These are phyloP conservation scores for Pyrrhia umbra DNA, from an alignment of 2,888 invertebrate genomes.

Conservation along the genomic window DNA sequence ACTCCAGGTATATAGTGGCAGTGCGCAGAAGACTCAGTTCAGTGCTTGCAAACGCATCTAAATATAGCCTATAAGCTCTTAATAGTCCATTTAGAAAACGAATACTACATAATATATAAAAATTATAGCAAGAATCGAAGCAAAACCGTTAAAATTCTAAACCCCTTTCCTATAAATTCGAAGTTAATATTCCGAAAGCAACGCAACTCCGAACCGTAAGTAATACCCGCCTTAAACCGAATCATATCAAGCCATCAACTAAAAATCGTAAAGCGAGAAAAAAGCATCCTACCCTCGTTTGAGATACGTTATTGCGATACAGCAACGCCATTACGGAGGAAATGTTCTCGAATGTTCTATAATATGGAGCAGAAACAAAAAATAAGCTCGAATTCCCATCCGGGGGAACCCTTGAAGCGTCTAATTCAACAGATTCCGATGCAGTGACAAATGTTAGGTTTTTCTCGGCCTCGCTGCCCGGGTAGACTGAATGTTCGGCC, in stretches of 20 bases:
- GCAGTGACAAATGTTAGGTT: constrained; percentile 89
- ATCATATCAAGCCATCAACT: constrained; percentile 55
- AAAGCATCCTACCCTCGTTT: constrained; percentile 57
- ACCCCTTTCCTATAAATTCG: constrained; percentile 34
- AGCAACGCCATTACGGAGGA: constrained; percentile 63
- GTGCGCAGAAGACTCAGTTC: too few species aligned
- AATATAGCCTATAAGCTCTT: neutral
- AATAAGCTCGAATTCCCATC: constrained; percentile 78
- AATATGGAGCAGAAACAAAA: constrained; percentile 76
- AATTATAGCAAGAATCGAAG: constrained; percentile 10
- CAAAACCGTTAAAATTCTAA: constrained; percentile 21
- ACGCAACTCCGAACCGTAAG: constrained; percentile 35
- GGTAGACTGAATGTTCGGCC: constrained; percentile 66
- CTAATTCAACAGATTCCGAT: constrained; percentile 88
- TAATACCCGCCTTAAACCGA: constrained; percentile 52
- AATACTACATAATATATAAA: constrained; percentile 20
- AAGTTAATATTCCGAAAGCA: constrained; percentile 49
- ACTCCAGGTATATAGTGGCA: too few species aligned
- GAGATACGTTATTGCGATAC: constrained; percentile 63
- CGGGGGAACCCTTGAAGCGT: constrained; percentile 77
- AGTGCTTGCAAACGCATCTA: too few species aligned
- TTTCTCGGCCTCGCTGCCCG: constrained; percentile 75
- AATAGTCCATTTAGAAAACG: constrained; percentile 11
- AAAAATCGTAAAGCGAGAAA: constrained; percentile 60
- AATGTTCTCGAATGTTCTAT: constrained; percentile 72